These are phyloP conservation scores for Oryctolagus cuniculus DNA, from an alignment of 2,113 vertebrate species.

Conservation along the genomic window DNA sequence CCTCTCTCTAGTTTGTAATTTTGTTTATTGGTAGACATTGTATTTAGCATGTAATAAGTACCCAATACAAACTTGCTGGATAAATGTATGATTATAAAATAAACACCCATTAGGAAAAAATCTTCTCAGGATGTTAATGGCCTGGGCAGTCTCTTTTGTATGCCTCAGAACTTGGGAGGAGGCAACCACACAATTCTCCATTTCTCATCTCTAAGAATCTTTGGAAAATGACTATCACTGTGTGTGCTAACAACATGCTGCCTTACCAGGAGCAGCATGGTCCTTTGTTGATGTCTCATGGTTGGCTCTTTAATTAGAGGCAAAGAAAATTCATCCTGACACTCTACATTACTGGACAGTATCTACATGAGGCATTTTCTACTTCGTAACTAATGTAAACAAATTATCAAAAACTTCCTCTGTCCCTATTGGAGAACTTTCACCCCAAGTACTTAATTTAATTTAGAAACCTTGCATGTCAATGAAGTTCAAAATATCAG, in stretches of 20 bases:
- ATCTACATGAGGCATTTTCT: background rate
- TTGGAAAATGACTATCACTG: background rate
- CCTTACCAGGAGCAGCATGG: background rate
- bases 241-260: background rate
- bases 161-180: background rate
- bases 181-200: background rate
- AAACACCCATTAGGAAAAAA: background rate
- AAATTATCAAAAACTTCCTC: background rate
- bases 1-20: background rate
- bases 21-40: background rate
- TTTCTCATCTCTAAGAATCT: background rate
- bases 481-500: background rate
- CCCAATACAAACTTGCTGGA: background rate
- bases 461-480: background rate
- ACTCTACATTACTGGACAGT: background rate
- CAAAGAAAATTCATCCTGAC: background rate
- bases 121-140: background rate
- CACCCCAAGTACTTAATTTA: background rate
- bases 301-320: background rate
- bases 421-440: background rate
- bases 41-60: background rate
- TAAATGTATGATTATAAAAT: background rate
- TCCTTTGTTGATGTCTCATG: background rate
- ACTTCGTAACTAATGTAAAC: background rate
- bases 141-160: background rate